Evolutionary conservation across 2,888 invertebrate genomes (phyloP).

Genomic region (Hirtodrosophila confusa): DNA sequence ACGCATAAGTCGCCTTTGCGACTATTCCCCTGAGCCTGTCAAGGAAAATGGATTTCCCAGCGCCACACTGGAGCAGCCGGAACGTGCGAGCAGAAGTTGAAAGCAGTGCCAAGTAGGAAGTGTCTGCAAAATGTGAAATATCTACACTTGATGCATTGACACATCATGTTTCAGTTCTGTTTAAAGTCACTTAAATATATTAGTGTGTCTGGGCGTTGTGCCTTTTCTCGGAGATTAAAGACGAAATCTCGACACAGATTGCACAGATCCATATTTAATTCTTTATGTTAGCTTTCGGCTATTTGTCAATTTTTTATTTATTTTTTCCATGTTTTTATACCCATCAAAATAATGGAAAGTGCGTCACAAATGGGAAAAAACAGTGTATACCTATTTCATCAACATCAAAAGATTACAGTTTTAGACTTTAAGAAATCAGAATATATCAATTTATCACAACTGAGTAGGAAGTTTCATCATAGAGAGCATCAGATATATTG

Average conservation of each 20-base stretch:
- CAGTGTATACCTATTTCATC: neutral
- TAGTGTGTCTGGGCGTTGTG: neutral
- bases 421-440: too few relatives aligned
- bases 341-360: neutral
- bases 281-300: constrained; percentile 20
- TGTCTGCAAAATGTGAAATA: neutral
- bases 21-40: constrained; percentile 50
- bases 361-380: too few relatives aligned
- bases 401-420: too few relatives aligned
- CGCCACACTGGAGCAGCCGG: constrained; percentile 23
- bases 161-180: constrained; percentile 12
- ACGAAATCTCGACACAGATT: neutral
- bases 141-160: constrained; percentile 6
- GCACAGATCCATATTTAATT: constrained; percentile 1
- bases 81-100: constrained; percentile 11
- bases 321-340: neutral
- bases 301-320: constrained; percentile 30
- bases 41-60: constrained; percentile 59
- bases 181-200: constrained; percentile 31
- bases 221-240: neutral
- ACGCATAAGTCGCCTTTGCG: constrained; percentile 55
- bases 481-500: too few relatives aligned
- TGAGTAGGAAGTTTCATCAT: too few relatives aligned
- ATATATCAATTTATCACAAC: too few relatives aligned
- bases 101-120: constrained; percentile 28